Base-by-base conservation (phyloP, 2,797 vertebrate genomes). In the Leptodactylus fallax region DNA sequence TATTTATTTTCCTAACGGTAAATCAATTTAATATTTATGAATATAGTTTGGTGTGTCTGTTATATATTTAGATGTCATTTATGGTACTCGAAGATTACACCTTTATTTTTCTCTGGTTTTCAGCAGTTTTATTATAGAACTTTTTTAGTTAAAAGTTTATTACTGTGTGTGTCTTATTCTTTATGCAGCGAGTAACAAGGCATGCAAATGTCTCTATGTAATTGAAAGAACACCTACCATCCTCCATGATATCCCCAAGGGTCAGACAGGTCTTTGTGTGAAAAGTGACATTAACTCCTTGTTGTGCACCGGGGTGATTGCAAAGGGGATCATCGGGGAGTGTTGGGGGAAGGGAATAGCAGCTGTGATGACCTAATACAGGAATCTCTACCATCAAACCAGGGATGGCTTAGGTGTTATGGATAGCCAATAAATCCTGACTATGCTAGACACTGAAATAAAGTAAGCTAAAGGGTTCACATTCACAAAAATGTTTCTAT, bases 231-330 rank as follows among this genome's bases (percentile, higher is more conserved):
- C 55, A 25, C 21, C 21, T 36, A 14, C 76, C 51, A n/a, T 78
- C 49, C 49, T 78, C 49, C 76, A 78, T 14, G 23, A 25, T 78
- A 25, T 12, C 6, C 21, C 74, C 11, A 49, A 74, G 71, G 71
- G 71, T 74, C 17, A 74, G 36, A 61, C 67, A 63, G 61, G 67
- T 55, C 83, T 85, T 85, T 85, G 63, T 88, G 36, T 85, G 53
- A 74, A 55, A 81, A 88, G 83, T 74, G 65, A 81, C 87, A 88
- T 88, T 81, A 85, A 81, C 78, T 85, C 82, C 85, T 85, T 89
- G 84, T 89, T 86, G 74, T 80, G 21, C 51, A 21, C 16, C 60
- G 14, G 58, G 79, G 47, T 81, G 49, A 65, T 51, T 77, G 67
- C 69, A 81, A 74, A 82, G 56, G 69, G 49, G 36, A 25, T 78